Percentiles rank a stretch among this genome's conserved stretches.
phyloP scores from a whole-genome alignment of 2,888 invertebrate genomes.

The Rhagium mordax region DNA sequence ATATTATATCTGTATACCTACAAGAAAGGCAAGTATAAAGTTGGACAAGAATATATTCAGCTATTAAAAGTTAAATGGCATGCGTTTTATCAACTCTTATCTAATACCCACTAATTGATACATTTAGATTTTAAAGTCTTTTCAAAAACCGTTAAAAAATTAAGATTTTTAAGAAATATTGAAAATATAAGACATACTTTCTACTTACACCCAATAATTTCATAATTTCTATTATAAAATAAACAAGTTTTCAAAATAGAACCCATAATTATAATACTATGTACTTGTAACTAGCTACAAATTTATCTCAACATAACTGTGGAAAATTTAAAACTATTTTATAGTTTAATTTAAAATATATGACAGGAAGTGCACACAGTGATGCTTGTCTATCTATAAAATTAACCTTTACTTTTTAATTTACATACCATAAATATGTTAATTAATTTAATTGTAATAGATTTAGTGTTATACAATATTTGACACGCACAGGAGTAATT shows the following conservation, averaged over 20 bases:
- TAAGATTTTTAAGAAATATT: too few species aligned
- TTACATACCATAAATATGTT: not conserved
- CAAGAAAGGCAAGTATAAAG: too few species aligned
- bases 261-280: not conserved
- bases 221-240: slow-evolving; percentile 11
- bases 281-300: not conserved
- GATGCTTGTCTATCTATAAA: slow-evolving; percentile 17
- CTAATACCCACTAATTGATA: too few species aligned
- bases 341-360: not conserved
- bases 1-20: too few species aligned
- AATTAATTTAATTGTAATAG: slow-evolving; percentile 1
- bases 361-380: slow-evolving; percentile 18
- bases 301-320: not conserved
- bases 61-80: too few species aligned
- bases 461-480: not conserved
- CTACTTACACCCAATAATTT: slow-evolving; percentile 16
- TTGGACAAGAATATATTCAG: too few species aligned
- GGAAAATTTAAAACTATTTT: slow-evolving; percentile 5
- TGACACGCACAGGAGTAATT: not conserved
- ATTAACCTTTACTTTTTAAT: not conserved
- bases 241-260: slow-evolving; percentile 4
- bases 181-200: not conserved
- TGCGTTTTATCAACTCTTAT: too few species aligned
- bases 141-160: too few species aligned
- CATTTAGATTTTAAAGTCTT: too few species aligned